Evolutionary conservation across 92 coral and sea anemone species (phyloP), one percentile per base, ranked within the genome.

Genomic region (Zoanthus sociatus): DNA sequence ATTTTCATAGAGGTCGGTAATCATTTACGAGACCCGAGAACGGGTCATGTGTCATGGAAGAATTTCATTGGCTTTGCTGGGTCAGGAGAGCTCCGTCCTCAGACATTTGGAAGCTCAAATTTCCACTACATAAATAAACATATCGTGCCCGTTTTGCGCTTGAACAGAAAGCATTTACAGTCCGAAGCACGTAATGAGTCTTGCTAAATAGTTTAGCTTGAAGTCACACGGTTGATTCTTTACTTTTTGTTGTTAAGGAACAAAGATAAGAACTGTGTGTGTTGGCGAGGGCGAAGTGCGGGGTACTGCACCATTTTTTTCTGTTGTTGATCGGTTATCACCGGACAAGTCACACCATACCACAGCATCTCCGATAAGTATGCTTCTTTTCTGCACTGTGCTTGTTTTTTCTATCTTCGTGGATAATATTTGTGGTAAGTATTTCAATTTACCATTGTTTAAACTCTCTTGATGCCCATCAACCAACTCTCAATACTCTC

Each of bases 21-120:
- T 2, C 55, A 50, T 50, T 50, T 50, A 50, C 55, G 55, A 50
- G 55, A 50, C 55, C 55, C 55, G 55, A 7, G 55, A 50, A 50
- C 12, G 55, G 55, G 55, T 50, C 7, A 50, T 50, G 55, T 50
- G 1, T 50, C 55, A 50, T 50, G 12, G 73, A 69, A 77, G 82
- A 6, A 77, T 77, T 26, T 77, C 45, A 77, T 77, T 77, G 82
- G 82, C 67, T 54, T 9, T 7, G 11, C 18, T 17, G 82, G 53
- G 61, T 77, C 82, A 77, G 82, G 82, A 77, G 82, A 77, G 82
- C 45, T 2, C 46, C 53, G 66, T 21, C 67, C 68, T 20, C 47
- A 54, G 82, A 77, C 45, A 0, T 37, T 13, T 32, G 30, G 42
- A 13, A 54, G 82, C 82, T 77, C 82, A 31, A 54, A 26, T 77